These are phyloP conservation scores for Anser brachyrhynchus DNA, from an alignment of 2,113 vertebrate genomes.

Conservation along the genomic window DNA sequence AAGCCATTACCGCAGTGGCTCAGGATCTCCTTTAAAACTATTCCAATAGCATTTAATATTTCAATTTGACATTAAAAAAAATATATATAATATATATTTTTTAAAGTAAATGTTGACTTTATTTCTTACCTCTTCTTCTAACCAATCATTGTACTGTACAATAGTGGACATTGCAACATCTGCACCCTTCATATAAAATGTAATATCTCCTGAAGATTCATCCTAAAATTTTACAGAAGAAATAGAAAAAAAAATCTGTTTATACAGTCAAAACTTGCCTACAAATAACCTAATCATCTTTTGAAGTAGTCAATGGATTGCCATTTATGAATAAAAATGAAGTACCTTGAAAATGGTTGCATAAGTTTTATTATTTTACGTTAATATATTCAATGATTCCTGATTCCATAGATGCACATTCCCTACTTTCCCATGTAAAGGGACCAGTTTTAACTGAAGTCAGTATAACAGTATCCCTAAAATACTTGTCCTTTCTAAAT, in stretches of 20 bases:
- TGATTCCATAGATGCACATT: background rate
- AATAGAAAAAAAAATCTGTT: background rate
- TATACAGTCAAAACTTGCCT: background rate
- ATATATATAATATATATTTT: background rate
- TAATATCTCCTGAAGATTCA: constrained; percentile 92
- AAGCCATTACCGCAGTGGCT: background rate
- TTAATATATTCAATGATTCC: background rate
- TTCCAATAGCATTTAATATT: background rate
- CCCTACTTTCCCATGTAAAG: background rate
- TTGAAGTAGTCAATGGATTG: background rate
- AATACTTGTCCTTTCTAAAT: background rate
- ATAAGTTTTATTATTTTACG: background rate
- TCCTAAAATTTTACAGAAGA: constrained; percentile 78
- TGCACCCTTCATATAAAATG: constrained; percentile 98
- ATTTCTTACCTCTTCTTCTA: constrained; percentile 92
- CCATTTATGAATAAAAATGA: background rate
- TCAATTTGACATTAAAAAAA: background rate
- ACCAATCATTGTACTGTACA: constrained; percentile 98
- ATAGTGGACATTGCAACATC: constrained; percentile 95
- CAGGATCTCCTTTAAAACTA: background rate
- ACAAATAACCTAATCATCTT: background rate
- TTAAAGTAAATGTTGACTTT: background rate
- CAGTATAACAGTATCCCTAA: background rate
- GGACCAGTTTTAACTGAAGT: background rate
- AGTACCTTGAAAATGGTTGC: background rate